Evolutionary conservation across 2,888 invertebrate genomes (phyloP).

Genomic region (Lamproptera curius): DNA sequence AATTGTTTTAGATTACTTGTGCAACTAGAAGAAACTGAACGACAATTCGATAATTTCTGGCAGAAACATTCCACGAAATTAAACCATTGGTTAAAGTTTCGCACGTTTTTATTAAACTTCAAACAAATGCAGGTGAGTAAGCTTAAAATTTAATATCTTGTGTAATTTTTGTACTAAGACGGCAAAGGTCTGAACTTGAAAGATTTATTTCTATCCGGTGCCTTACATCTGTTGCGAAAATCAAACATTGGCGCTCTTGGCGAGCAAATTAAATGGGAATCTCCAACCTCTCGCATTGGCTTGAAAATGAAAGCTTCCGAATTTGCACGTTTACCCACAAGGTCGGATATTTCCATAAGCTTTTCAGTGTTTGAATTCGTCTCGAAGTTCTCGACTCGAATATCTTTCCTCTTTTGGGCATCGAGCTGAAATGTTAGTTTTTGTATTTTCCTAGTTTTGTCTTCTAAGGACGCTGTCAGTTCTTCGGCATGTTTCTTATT

Average conservation of each 20-base stretch:
- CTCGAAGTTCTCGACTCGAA: conserved; percentile 46
- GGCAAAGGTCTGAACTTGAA: conserved; percentile 60
- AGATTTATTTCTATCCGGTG: conserved; percentile 31
- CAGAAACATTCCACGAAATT: conserved; percentile 92
- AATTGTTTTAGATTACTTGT: conserved; percentile 85
- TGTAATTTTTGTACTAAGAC: conserved; percentile 36
- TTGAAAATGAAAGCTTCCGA: conserved; percentile 61
- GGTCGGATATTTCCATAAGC: conserved; percentile 64
- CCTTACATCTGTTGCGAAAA: conserved; percentile 50
- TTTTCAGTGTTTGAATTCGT: conserved; percentile 43
- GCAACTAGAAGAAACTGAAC: conserved; percentile 95
- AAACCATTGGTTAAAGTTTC: conserved; percentile 92
- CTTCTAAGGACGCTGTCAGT: conserved; percentile 59
- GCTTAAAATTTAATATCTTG: conserved; percentile 13
- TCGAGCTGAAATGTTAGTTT: conserved; percentile 67
- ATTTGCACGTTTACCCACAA: conserved; percentile 53
- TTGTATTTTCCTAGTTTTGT: conserved; percentile 66
- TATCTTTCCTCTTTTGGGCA: conserved; percentile 60
- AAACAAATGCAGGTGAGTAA: conserved; percentile 87
- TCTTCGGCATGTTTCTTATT: conserved; percentile 69
- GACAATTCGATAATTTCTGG: conserved; percentile 97
- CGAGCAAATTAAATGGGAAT: conserved; percentile 48
- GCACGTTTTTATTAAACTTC: conserved; percentile 97
- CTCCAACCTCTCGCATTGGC: conserved; percentile 54
- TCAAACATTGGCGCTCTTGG: conserved; percentile 67